Percentiles rank a stretch among this genome's conserved stretches.
Evolutionary conservation across 2,797 vertebrate species (phyloP).

Genomic region (Periparus ater): DNA sequence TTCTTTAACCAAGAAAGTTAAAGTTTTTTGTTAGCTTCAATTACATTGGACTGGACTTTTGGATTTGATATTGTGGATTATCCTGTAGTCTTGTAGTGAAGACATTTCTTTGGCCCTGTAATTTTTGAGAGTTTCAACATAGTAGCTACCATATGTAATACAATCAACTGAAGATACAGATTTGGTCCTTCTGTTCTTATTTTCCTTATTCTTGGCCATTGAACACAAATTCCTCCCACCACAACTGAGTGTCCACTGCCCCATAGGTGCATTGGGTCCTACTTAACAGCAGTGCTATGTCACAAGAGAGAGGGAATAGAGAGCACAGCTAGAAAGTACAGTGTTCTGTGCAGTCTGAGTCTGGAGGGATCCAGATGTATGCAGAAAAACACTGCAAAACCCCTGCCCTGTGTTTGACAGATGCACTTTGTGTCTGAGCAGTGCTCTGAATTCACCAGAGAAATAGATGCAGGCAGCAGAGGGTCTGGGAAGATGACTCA

Average conservation of each 20-base stretch:
- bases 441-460: neutral
- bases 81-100: neutral
- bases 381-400: neutral
- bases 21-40: neutral
- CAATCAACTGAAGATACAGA: neutral
- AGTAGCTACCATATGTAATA: neutral
- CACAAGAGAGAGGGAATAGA: neutral
- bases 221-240: neutral
- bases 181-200: neutral
- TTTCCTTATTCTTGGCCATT: neutral
- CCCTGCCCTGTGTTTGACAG: neutral
- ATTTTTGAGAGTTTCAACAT: neutral
- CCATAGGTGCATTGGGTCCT: neutral
- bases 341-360: neutral
- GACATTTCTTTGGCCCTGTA: neutral
- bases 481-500: neutral
- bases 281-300: neutral
- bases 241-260: neutral
- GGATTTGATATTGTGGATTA: neutral
- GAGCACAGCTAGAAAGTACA: neutral
- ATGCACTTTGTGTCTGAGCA: neutral
- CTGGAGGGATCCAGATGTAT: neutral
- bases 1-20: neutral
- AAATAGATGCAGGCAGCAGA: neutral
- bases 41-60: neutral